Conservation (phyloP, 2,113 vertebrate genomes). For the Limnothrissa miodon region DNA sequence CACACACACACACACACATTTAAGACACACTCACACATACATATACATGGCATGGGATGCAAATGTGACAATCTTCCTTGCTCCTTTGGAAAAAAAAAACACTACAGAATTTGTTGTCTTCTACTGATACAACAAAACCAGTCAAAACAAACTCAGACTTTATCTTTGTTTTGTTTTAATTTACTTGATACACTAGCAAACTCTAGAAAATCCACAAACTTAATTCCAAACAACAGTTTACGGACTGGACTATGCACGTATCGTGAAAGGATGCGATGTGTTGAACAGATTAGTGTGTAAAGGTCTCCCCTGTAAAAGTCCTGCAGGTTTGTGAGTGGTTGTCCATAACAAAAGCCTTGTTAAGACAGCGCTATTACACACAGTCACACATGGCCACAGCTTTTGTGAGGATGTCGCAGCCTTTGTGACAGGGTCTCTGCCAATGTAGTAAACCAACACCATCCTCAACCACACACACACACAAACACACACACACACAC, state of each 20-base stretch:
- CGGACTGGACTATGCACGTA: background rate
- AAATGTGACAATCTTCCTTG: too few species aligned
- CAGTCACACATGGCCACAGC: conserved; percentile 22
- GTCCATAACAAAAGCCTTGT: conserved; percentile 8
- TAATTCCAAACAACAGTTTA: background rate
- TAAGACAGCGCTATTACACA: background rate
- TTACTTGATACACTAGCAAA: background rate
- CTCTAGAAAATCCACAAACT: background rate
- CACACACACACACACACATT: background rate
- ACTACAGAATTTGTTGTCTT: too few species aligned
- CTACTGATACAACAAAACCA: too few species aligned
- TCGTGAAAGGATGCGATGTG: background rate
- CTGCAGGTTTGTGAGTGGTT: background rate
- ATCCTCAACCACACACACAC: conserved; percentile 27
- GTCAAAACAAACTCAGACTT: background rate
- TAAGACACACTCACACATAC: background rate
- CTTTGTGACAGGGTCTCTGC: conserved; percentile 40
- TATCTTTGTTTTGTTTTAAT: background rate
- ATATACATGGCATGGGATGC: background rate
- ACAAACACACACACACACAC: conserved; percentile 6
- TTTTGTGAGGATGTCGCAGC: conserved; percentile 41
- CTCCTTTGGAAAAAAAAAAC: too few species aligned
- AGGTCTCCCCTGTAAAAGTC: background rate
- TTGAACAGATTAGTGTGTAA: background rate
- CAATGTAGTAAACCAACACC: conserved; percentile 51